phyloP scores from a whole-genome alignment of 30 jellyfish, hydroid and myxozoan species.

The Turritopsis dohrnii region DNA sequence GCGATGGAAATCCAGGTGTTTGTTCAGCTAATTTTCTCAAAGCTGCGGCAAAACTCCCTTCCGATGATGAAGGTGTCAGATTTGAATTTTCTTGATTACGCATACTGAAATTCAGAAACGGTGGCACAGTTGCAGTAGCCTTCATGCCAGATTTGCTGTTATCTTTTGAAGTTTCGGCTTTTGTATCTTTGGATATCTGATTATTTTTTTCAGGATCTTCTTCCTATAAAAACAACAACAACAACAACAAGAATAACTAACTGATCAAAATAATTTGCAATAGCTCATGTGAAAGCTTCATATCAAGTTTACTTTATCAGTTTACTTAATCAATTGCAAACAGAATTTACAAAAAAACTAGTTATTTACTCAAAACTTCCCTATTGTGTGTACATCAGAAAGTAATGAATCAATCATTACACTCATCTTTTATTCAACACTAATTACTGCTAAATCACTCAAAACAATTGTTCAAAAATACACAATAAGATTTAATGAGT shows the following conservation, averaged over 20 bases:
- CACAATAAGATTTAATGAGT: not conserved
- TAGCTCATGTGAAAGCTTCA: not conserved
- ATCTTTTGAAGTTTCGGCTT: not conserved
- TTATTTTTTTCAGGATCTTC: not conserved
- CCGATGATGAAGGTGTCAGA: conserved; percentile 53
- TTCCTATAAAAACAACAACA: not conserved
- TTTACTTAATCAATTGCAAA: not conserved
- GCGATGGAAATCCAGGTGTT: conserved; percentile 35
- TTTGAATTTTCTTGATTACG: conserved; percentile 37
- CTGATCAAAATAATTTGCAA: not conserved
- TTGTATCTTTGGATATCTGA: not conserved
- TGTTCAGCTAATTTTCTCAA: conserved; percentile 81
- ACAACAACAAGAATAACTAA: not conserved
- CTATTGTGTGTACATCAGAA: not conserved
- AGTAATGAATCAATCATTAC: not conserved
- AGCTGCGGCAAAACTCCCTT: conserved; percentile 96
- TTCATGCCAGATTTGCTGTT: conserved; percentile 42
- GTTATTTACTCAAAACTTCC: not conserved
- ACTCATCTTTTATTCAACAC: not conserved
- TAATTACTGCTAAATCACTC: not conserved
- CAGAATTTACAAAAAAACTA: not conserved
- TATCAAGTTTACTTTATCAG: not conserved
- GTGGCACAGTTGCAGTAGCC: conserved; percentile 97
- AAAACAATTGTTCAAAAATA: not conserved
- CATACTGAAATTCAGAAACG: conserved; percentile 59